Conservation (phyloP, 2,888 invertebrate species). For the Lepetodrilus schrolli region DNA sequence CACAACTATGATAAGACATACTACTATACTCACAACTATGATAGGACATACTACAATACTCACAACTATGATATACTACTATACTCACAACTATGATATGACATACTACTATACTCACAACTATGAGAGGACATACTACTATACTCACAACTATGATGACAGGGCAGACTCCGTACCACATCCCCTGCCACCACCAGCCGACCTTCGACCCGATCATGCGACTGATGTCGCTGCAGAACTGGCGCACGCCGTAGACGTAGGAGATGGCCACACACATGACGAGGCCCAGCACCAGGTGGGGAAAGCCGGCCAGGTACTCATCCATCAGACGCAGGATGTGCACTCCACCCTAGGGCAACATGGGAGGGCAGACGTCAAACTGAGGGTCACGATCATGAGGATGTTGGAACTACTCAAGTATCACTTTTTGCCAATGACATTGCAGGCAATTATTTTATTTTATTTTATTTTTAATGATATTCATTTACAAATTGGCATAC, state of each 20-base stretch:
- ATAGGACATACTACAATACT: too few species aligned
- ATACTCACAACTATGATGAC: conserved; percentile 62
- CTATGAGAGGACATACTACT: background rate
- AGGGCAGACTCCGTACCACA: conserved; percentile 67
- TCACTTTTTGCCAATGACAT: too few species aligned
- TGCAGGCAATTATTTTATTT: too few species aligned
- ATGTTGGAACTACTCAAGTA: too few species aligned
- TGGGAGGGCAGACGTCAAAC: too few species aligned
- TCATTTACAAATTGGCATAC: too few species aligned
- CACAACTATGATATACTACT: too few species aligned
- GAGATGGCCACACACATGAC: conserved; percentile 62
- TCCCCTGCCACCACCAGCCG: conserved; percentile 61
- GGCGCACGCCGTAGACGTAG: conserved; percentile 66
- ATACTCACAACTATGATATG: background rate
- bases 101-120: background rate
- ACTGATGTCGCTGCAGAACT: conserved; percentile 63
- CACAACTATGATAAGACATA: background rate
- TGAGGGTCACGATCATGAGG: too few species aligned
- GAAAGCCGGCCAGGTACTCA: conserved; percentile 65
- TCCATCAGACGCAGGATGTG: conserved; percentile 68
- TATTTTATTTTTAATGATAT: too few species aligned
- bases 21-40: conserved; percentile 57
- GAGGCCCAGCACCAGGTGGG: conserved; percentile 64
- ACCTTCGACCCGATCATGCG: conserved; percentile 64
- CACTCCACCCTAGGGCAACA: conserved; percentile 72